Conservation (phyloP, 2,797 vertebrate species). For the Myotis planiceps region DNA sequence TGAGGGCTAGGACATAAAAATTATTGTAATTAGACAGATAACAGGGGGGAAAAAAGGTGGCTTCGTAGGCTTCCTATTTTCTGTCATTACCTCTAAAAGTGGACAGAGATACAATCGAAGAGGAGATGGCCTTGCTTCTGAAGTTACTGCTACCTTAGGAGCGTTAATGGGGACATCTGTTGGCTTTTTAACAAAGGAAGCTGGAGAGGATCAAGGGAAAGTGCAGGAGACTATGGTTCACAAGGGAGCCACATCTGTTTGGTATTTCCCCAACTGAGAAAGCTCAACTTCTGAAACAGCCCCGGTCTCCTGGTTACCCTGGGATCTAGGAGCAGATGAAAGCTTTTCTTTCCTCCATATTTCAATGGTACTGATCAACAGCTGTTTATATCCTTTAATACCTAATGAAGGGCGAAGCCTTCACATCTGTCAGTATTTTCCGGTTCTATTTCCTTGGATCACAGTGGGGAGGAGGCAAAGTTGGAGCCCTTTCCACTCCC, state of each 20-base stretch:
- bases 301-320: neutral
- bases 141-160: conserved; percentile 36
- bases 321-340: conserved; percentile 45
- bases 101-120: neutral
- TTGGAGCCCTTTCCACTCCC: neutral
- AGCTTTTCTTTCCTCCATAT: conserved; percentile 48
- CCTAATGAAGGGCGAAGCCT: conserved; percentile 44
- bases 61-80: conserved; percentile 18
- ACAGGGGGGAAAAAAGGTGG: neutral
- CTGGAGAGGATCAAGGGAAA: neutral
- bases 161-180: conserved; percentile 48
- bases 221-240: neutral
- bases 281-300: conserved; percentile 22
- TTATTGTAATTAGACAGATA: conserved; percentile 49
- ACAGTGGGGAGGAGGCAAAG: conserved; percentile 20
- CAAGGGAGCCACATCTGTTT: conserved; percentile 44
- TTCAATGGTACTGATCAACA: conserved; percentile 38
- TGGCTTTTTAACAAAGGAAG: conserved; percentile 53
- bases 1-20: conserved; percentile 26
- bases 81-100: neutral
- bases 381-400: conserved; percentile 64
- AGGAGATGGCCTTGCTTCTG: neutral
- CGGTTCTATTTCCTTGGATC: conserved; percentile 49
- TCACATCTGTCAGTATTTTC: conserved; percentile 55
- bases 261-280: conserved; percentile 59